Conservation (phyloP, 2,113 vertebrate species). For the Chaenocephalus aceratus region DNA sequence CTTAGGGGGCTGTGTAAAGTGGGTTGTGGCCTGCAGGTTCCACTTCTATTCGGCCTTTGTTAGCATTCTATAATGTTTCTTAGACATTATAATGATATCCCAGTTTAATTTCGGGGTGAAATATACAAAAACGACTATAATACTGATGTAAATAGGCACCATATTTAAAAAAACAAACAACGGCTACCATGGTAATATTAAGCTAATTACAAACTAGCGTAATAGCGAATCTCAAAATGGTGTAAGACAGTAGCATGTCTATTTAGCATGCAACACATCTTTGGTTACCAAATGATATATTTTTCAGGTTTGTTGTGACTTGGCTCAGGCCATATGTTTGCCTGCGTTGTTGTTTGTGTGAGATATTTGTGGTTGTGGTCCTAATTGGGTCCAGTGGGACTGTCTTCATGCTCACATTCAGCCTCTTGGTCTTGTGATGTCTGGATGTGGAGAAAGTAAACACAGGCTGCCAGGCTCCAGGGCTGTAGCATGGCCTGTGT, state of each 20-base stretch:
- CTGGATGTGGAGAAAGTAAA: neutral
- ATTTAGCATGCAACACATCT: neutral
- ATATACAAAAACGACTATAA: neutral
- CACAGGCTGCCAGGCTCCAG: constrained; percentile 32
- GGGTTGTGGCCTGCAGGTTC: constrained; percentile 73
- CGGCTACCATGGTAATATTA: neutral
- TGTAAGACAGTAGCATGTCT: neutral
- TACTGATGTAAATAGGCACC: neutral
- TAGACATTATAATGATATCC: neutral
- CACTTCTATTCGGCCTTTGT: neutral
- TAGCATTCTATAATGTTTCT: neutral
- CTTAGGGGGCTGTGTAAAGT: constrained; percentile 13
- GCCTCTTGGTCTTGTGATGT: constrained; percentile 5
- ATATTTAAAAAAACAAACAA: neutral
- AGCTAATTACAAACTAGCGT: neutral
- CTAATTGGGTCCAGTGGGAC: constrained; percentile 29
- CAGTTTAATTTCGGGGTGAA: neutral
- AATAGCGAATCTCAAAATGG: neutral
- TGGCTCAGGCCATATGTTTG: neutral
- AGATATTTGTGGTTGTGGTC: neutral
- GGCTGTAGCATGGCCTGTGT: neutral
- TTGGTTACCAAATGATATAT: neutral
- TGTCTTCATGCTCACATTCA: neutral
- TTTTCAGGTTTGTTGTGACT: neutral
- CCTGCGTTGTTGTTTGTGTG: constrained; percentile 5